phyloP scores from a whole-genome alignment of 2,888 invertebrate species.

The Lasius platythorax region DNA sequence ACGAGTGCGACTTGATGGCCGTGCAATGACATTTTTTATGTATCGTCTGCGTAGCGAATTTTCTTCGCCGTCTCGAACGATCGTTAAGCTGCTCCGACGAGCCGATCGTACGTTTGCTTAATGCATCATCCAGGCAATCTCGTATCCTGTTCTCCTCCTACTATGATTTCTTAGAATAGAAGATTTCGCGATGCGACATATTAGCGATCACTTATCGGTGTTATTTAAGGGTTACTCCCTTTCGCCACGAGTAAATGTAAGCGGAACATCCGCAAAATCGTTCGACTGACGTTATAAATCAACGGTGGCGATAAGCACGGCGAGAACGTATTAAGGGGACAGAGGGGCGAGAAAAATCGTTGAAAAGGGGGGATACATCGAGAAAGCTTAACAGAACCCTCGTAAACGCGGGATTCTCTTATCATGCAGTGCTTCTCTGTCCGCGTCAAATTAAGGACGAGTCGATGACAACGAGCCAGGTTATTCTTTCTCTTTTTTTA shows the following conservation, averaged over 20 bases:
- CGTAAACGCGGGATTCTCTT: slow-evolving; percentile 10
- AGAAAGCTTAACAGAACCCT: slow-evolving; percentile 21
- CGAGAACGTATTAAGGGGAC: slow-evolving; percentile 5
- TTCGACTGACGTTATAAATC: slow-evolving; percentile 56
- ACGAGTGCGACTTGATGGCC: neutral
- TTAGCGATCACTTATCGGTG: neutral
- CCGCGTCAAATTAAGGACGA: neutral
- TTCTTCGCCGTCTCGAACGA: neutral
- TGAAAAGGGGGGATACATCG: slow-evolving; percentile 20
- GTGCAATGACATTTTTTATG: neutral
- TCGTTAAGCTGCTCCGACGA: too few relatives aligned
- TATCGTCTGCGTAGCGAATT: neutral
- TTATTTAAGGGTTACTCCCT: neutral
- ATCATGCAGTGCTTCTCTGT: slow-evolving; percentile 54
- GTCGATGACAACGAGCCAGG: neutral
- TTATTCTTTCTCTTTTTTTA: neutral
- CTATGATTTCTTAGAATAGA: neutral
- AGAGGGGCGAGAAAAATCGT: slow-evolving; percentile 25
- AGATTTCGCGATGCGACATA: neutral
- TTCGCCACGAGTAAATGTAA: neutral
- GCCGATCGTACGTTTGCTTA: neutral
- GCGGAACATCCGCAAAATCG: slow-evolving; percentile 15
- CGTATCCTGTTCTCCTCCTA: neutral
- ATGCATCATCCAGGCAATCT: neutral
- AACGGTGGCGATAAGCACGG: slow-evolving; percentile 4